phyloP scores from a whole-genome alignment of 2,113 vertebrate species.

The Saguinus midas region DNA sequence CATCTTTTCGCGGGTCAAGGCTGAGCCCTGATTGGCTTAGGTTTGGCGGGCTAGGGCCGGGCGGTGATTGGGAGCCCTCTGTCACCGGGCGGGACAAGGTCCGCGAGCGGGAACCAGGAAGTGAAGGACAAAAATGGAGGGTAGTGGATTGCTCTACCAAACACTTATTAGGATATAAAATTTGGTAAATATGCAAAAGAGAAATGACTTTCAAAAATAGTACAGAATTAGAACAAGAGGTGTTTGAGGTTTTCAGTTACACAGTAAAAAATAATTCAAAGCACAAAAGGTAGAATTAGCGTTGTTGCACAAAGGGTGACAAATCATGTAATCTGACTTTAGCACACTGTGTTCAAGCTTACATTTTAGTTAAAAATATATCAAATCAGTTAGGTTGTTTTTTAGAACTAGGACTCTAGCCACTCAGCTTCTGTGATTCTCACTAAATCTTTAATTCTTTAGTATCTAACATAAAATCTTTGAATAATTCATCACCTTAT shows the following conservation, averaged over 20 bases:
- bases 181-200: neutral
- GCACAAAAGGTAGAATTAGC: neutral
- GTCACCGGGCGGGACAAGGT: no score
- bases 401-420: neutral
- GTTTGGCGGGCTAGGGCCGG: no score
- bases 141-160: no score
- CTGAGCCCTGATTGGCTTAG: no score
- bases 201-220: neutral
- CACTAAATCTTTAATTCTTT: neutral
- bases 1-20: no score
- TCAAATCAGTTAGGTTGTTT: neutral
- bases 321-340: neutral
- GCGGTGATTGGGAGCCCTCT: no score
- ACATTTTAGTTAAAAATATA: neutral
- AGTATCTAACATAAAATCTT: neutral
- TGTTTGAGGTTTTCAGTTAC: neutral
- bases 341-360: neutral
- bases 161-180: neutral
- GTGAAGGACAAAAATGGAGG: no score
- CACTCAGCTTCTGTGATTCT: neutral
- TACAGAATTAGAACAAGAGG: neutral
- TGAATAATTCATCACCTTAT: neutral
- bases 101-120: no score
- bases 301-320: neutral
- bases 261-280: neutral